Percentiles rank a stretch among this genome's conserved stretches.
Evolutionary conservation across 2,113 vertebrate genomes (phyloP).

Genomic region (Hyaena hyaena): DNA sequence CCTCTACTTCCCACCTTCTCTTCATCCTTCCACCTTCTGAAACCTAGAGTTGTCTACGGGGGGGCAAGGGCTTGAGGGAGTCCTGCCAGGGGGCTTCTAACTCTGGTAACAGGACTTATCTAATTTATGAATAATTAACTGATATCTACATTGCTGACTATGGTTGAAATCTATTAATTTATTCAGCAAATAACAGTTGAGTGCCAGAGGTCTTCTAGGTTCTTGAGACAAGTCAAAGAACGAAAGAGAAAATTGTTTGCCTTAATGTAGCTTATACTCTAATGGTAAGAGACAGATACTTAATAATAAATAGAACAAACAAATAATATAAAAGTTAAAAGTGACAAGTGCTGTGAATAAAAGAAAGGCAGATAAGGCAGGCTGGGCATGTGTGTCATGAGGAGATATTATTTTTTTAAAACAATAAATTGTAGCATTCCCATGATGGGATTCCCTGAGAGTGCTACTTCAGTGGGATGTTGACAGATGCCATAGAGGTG

Average conservation of each 20-base stretch:
- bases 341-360: background rate
- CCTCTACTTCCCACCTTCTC: background rate
- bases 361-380: background rate
- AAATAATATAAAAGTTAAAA: conserved; percentile 3
- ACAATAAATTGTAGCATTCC: background rate
- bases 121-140: conserved; percentile 9
- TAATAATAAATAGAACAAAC: background rate
- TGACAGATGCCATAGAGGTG: background rate
- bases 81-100: background rate
- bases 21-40: background rate
- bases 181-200: background rate
- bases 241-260: background rate
- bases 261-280: background rate
- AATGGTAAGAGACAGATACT: background rate
- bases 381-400: background rate
- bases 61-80: background rate
- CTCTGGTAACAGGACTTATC: background rate
- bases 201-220: background rate
- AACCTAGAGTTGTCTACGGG: background rate
- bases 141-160: background rate
- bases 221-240: background rate
- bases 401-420: background rate
- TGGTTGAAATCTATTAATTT: background rate
- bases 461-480: background rate
- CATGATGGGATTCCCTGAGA: background rate